Evolutionary conservation across 2,888 invertebrate species (phyloP), one percentile per base, ranked within the genome.

Genomic region (Ecdyonurus torrentis): DNA sequence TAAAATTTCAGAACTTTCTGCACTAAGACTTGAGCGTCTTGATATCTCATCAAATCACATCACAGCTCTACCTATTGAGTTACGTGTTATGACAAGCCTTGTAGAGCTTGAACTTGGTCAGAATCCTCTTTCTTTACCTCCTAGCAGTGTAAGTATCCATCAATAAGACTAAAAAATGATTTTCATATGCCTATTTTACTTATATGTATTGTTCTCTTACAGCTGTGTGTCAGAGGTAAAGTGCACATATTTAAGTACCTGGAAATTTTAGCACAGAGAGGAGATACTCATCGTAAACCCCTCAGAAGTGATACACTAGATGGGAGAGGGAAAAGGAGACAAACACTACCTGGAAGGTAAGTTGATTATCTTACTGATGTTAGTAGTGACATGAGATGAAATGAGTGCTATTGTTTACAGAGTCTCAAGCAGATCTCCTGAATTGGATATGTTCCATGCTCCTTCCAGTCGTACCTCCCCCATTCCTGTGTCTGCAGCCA

Each of bases 231-330:
- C 77, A 85, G 93, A 74, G 95, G 96, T 69, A 83, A 91, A 72
- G 90, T 92, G 72, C 95, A 96, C 76, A 91, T 96, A 70, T 94
- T 94, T 80, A 95, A 95, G 75, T 94, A 89, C 77, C 80, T 96
- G 69, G 93, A 94, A 74, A 87, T 87, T 71, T 89, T 91, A 78
- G 90, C 92, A 60, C 83, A 83, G 71, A 89, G 87, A 75, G 79
- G 83, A 70, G 82, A 84, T 68, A 74, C 77, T 67, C 76, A 78
- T 67, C 72, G 76, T 66, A 74, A 77, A 10, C 74, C 76, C 7
- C 59, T 67, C n/a, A 66, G 66, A 22, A 66, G 64, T 15, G 68
- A 67, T 22, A 65, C 65, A 10, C 55, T 55, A 7, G 55, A 55
- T n/a, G 55, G 55, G 22, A n/a, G 55, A 20, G 55, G 55, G 7